Percentiles rank a stretch among this genome's conserved stretches.
phyloP scores from a whole-genome alignment of 2,113 vertebrate species.

The Ptychochromis oligacanthus region DNA sequence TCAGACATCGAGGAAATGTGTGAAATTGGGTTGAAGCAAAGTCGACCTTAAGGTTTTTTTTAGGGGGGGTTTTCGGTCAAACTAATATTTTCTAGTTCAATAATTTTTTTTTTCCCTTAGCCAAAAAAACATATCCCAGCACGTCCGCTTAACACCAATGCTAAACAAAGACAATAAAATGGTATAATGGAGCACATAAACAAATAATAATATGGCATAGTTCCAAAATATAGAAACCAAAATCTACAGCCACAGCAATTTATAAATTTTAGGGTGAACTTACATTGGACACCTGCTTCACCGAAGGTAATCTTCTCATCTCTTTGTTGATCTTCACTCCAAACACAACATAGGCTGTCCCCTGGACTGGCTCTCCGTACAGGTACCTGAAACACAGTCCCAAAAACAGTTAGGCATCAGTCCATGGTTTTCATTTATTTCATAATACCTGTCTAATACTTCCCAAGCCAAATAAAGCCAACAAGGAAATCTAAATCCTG shows the following conservation, averaged over 20 bases:
- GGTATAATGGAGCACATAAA: rapidly evolving
- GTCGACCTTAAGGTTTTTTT: too few relatives aligned
- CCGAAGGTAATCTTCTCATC: conserved; percentile 68
- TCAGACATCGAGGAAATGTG: too few relatives aligned
- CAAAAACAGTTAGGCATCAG: not conserved
- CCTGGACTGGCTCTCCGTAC: conserved; percentile 74
- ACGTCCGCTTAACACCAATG: not conserved
- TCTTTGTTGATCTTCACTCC: conserved; percentile 74
- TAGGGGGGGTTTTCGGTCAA: too few relatives aligned
- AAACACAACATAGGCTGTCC: conserved; percentile 79
- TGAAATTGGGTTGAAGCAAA: too few relatives aligned
- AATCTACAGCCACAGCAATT: not conserved
- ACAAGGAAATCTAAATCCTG: not conserved
- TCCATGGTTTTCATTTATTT: not conserved
- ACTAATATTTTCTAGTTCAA: not conserved
- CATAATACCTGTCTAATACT: not conserved
- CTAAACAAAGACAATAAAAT: not conserved
- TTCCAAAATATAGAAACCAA: rapidly evolving
- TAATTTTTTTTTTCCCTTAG: too few relatives aligned
- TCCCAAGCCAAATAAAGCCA: not conserved
- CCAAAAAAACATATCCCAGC: not conserved
- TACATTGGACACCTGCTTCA: conserved; percentile 79
- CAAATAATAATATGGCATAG: rapidly evolving
- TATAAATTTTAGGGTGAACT: conserved; percentile 33
- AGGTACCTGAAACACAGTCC: conserved; percentile 70